Evolutionary conservation across 1,140 invertebrate genomes (phyloP), one percentile per base, ranked within the genome.

Genomic region (Drosophila pandora): DNA sequence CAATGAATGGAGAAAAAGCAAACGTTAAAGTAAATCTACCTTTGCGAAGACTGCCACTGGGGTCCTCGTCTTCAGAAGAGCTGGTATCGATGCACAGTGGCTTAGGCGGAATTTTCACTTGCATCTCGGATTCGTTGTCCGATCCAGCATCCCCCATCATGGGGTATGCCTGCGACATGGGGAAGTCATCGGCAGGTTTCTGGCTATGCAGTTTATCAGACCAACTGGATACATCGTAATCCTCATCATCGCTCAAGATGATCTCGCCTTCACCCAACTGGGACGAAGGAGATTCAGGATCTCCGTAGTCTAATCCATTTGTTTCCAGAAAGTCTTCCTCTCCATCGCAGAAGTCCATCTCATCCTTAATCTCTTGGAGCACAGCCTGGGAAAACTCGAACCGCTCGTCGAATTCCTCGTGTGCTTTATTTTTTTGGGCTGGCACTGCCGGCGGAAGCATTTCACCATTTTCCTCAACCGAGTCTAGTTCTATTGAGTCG

Each of bases 151-250:
- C 10, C 6, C 48, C 49, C 3, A 32, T 32, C 34, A 52, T 2
- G 10, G 82, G 77, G 48, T 82, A 85, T 0, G 50, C 54, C 30
- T 74, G 82, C 2, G 82, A 85, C 64, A 13, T 75, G 62, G 9
- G 37, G 22, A 9, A 30, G 6, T 78, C 64, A 3, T 67, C 62
- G 9, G 23, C 21, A 12, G 39, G 9, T n/a, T 61, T 81, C 32
- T 87, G 73, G 21, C 81, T 84, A 3, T 90, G 65, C 25, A 91
- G 54, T 47, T 82, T 90, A 5, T 57, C 73, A 8, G 90, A 88
- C 90, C 90, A 91, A 48, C 70, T 77, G 1, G 74, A 57, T 4
- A 90, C 79, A 0, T 85, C 55, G 1, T 88, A 90, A 6, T 84
- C 74, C 23, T 91, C 85, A 0, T 78, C 82, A 10, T 49, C 50